Evolutionary conservation across 2,888 invertebrate species (phyloP).

Genomic region (Teleogryllus oceanicus): DNA sequence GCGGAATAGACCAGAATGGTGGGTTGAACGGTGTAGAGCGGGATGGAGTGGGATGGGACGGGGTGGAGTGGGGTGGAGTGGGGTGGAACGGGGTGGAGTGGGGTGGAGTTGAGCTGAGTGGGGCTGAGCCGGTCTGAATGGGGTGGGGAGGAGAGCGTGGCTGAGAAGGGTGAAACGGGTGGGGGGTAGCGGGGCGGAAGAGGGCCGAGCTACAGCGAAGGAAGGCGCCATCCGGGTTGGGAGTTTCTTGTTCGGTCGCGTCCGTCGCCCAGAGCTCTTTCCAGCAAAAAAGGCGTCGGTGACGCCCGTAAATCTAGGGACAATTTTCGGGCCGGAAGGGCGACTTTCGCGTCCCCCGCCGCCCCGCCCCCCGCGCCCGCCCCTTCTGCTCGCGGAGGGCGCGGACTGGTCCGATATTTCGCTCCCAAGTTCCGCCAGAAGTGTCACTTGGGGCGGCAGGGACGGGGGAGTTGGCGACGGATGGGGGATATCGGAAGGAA

Average conservation of each 20-base stretch:
- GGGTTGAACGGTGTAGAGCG: not conserved
- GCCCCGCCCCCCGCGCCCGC: not conserved
- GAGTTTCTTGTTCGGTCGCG: not conserved
- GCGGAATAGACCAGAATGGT: not conserved
- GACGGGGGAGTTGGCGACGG: not conserved
- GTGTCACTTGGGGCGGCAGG: not conserved
- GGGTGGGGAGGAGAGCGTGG: not conserved
- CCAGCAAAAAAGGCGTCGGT: not conserved
- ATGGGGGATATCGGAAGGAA: not conserved
- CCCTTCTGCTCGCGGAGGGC: not conserved
- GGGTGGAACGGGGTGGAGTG: not conserved
- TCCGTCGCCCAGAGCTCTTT: not conserved
- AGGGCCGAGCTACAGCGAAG: not conserved
- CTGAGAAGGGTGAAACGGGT: not conserved
- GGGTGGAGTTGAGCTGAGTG: not conserved
- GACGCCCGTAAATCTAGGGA: constrained; percentile 1
- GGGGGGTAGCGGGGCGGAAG: not conserved
- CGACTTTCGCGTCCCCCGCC: not conserved
- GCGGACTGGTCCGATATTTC: not conserved
- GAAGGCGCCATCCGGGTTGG: not conserved
- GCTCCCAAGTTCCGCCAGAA: no score
- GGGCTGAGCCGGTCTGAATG: not conserved
- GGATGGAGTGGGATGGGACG: not conserved
- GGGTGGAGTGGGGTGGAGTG: not conserved
- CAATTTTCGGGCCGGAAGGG: not conserved